Conservation (phyloP, 2,113 vertebrate species). For the Pseudorasbora parva region DNA sequence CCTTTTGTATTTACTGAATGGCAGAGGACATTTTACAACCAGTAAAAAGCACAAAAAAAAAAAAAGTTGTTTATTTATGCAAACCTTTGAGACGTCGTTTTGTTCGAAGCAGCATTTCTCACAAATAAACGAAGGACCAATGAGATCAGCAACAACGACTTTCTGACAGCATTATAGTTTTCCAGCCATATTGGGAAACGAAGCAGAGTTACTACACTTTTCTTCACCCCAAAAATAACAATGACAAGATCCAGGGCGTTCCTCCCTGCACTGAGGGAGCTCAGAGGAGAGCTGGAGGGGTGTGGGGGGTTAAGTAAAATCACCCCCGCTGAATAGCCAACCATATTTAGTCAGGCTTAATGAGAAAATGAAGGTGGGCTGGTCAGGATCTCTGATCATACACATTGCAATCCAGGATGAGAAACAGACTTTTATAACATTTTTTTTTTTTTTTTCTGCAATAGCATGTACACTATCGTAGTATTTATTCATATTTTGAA, state of each 20-base stretch:
- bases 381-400: conserved; percentile 51
- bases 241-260: conserved; percentile 32
- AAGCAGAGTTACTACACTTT: conserved; percentile 1
- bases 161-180: conserved; percentile 43
- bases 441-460: background rate
- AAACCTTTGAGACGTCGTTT: conserved; percentile 1
- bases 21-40: background rate
- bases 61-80: background rate
- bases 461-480: background rate
- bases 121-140: conserved; percentile 29
- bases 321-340: conserved; percentile 60
- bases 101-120: conserved; percentile 1
- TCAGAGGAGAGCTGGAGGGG: conserved; percentile 32
- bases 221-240: conserved; percentile 35
- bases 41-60: background rate
- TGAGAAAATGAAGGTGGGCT: conserved; percentile 64
- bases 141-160: conserved; percentile 44
- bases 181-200: conserved; percentile 30
- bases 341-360: conserved; percentile 70
- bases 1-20: background rate
- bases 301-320: conserved; percentile 54
- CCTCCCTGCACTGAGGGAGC: conserved; percentile 52
- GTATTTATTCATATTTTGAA: background rate
- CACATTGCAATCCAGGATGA: conserved; percentile 17
- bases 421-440: background rate